Evolutionary conservation across 2,797 vertebrate species (phyloP).

Genomic region (Platalea minor): DNA sequence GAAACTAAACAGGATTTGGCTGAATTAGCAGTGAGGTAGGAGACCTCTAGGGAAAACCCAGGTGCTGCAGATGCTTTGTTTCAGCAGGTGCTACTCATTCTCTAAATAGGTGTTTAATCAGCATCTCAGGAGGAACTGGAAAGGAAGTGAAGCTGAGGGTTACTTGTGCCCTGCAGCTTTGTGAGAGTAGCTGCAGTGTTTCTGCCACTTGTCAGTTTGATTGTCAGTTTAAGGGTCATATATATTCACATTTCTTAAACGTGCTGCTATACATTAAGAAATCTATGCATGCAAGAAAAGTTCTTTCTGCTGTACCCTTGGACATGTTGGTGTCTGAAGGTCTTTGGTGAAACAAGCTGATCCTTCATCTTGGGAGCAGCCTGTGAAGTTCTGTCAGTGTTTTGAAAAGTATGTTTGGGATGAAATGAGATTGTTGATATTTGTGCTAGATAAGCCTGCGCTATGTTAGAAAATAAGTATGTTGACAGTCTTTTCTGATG

Average conservation of each 20-base stretch:
- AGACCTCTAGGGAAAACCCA: constrained; percentile 15
- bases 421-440: not conserved
- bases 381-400: not conserved
- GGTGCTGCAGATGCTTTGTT: constrained; percentile 31
- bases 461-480: rapidly evolving
- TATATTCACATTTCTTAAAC: rapidly evolving
- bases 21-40: not conserved
- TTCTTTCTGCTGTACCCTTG: not conserved
- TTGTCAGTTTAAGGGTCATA: rapidly evolving
- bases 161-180: rapidly evolving
- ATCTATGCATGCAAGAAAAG: not conserved
- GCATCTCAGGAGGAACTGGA: not conserved
- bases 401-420: not conserved
- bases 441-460: not conserved
- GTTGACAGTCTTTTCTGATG: not conserved
- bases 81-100: not conserved
- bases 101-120: not conserved
- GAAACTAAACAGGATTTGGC: constrained; percentile 2
- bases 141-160: rapidly evolving
- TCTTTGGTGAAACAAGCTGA: not conserved
- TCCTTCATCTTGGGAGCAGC: not conserved
- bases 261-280: rapidly evolving
- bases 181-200: not conserved
- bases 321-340: not conserved
- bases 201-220: rapidly evolving